A percentile compares a stretch with the other conserved stretches of the same genome.
Evolutionary conservation across 1,140 invertebrate genomes (phyloP).

Genomic region (Dysdera silvatica): DNA sequence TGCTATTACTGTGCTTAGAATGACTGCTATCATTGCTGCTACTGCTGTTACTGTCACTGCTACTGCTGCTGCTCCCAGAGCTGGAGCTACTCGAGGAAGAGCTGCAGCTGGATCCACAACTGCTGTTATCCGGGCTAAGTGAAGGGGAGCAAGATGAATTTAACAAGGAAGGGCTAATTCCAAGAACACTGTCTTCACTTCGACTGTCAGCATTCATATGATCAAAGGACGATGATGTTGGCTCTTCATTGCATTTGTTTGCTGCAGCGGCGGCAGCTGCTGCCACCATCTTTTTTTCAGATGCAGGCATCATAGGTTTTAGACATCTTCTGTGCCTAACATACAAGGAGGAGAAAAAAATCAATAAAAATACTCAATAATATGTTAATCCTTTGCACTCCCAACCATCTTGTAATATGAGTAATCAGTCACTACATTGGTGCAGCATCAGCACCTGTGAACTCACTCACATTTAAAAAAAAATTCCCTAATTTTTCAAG

Average conservation of each 20-base stretch:
- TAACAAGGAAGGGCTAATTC: constrained; percentile 3
- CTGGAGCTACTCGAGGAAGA: constrained; percentile 17
- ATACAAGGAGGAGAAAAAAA: no score
- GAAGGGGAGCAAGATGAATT: constrained; percentile 20
- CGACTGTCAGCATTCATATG: no score
- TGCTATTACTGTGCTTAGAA: constrained; percentile 1
- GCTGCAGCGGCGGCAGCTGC: background rate
- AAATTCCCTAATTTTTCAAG: no score
- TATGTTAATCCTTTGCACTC: no score
- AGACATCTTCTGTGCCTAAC: constrained; percentile 23
- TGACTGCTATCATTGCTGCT: background rate
- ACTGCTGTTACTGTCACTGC: background rate
- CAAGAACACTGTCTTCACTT: constrained; percentile 11
- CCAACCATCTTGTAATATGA: no score
- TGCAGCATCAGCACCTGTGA: no score
- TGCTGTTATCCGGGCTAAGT: constrained; percentile 16
- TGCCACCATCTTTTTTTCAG: background rate
- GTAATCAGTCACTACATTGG: no score
- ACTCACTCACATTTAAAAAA: no score
- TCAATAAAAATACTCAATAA: no score
- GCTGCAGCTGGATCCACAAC: constrained; percentile 24
- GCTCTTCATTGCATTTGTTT: constrained; percentile 8
- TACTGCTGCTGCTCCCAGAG: constrained; percentile 9
- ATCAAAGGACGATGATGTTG: no score
- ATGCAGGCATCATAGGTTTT: constrained; percentile 14